Percentiles rank a stretch among this genome's conserved stretches.
phyloP scores from a whole-genome alignment of 2,113 vertebrate species.

The Cheirogaleus medius region DNA sequence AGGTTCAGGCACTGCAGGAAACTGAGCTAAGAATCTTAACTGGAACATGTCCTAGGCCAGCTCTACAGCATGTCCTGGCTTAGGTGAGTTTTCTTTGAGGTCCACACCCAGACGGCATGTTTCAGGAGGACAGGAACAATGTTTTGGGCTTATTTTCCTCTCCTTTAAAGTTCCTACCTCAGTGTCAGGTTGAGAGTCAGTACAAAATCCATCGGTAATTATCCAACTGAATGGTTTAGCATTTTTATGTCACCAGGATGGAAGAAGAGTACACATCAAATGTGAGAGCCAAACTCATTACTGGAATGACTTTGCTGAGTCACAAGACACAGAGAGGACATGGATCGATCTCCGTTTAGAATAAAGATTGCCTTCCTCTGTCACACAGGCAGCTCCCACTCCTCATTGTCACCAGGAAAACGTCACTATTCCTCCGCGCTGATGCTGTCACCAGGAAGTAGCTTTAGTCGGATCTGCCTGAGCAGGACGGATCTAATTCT shows the following conservation, averaged over 20 bases:
- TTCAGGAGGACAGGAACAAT: background rate
- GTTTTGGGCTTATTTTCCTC: background rate
- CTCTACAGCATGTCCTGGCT: rapidly evolving
- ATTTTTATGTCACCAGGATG: background rate
- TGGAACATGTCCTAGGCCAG: too few species aligned
- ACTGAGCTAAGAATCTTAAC: background rate
- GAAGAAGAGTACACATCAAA: background rate
- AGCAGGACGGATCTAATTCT: rapidly evolving
- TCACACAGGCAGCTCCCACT: background rate
- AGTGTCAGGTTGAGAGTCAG: background rate
- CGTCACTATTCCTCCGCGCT: rapidly evolving
- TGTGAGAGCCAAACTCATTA: background rate
- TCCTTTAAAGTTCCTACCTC: background rate
- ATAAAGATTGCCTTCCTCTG: background rate
- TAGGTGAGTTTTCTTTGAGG: background rate
- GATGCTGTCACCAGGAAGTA: background rate
- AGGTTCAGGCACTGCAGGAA: background rate
- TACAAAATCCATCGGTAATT: background rate
- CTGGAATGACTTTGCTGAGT: background rate
- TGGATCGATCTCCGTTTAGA: background rate
- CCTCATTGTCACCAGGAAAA: background rate
- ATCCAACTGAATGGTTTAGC: background rate
- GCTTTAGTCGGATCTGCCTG: background rate
- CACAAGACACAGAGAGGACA: background rate
- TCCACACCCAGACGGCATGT: background rate